Conservation (phyloP, 2,797 vertebrate genomes). For the Pantherophis vulpinus region DNA sequence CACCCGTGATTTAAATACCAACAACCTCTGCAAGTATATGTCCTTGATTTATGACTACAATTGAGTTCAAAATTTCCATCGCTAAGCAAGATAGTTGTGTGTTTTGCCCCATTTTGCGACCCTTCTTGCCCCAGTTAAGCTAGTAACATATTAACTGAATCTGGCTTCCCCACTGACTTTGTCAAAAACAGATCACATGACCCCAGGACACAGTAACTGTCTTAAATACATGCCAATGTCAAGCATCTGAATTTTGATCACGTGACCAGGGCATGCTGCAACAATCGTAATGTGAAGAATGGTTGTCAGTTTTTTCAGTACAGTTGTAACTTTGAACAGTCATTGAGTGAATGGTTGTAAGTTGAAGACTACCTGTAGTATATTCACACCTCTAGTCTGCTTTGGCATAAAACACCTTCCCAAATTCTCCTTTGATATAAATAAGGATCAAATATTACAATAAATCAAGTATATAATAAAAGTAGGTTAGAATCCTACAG, state of each 20-base stretch:
- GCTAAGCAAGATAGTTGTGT: neutral
- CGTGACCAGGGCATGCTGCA: neutral
- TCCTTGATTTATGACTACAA: neutral
- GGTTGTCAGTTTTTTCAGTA: neutral
- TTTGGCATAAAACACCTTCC: neutral
- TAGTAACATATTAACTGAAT: neutral
- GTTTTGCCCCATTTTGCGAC: neutral
- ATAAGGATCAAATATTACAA: neutral
- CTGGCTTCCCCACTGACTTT: neutral
- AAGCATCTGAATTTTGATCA: neutral
- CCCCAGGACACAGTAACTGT: neutral
- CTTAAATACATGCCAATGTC: neutral
- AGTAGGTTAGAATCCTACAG: neutral
- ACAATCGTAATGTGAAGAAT: neutral
- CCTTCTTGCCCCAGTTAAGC: neutral
- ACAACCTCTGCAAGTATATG: neutral
- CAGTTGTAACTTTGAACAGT: neutral
- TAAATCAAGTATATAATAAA: neutral
- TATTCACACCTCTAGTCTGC: neutral
- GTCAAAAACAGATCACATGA: neutral
- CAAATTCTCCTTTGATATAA: neutral
- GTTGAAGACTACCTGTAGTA: neutral
- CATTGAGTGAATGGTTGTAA: neutral
- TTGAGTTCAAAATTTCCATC: too few relatives aligned
- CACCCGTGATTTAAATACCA: neutral